Evolutionary conservation across 2,888 invertebrate species (phyloP).

Genomic region (Yponomeuta plumbellus): DNA sequence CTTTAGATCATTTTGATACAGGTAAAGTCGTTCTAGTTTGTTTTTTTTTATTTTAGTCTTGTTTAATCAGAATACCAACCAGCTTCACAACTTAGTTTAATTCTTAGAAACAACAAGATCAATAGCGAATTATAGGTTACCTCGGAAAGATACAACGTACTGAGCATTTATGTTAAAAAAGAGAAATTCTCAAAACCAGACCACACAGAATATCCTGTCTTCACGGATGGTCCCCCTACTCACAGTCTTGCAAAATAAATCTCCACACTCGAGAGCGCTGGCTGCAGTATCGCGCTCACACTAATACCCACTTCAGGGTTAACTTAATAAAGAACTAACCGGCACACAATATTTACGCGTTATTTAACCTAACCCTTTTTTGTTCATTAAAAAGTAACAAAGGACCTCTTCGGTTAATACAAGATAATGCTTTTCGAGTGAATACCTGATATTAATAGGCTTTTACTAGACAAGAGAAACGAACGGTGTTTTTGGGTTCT

Average conservation of each 20-base stretch:
- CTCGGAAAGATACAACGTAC: no score
- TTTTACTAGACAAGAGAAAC: not conserved
- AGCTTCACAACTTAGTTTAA: no score
- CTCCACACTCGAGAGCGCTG: constrained; percentile 6
- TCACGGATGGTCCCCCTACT: not conserved
- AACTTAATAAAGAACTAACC: constrained; percentile 12
- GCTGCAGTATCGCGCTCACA: not conserved
- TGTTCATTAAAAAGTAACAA: constrained; percentile 13
- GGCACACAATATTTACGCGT: constrained; percentile 14
- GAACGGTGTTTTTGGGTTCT: not conserved
- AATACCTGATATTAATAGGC: not conserved
- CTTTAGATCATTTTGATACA: no score
- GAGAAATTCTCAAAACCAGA: no score
- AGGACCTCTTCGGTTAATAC: not conserved
- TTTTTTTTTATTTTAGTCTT: no score
- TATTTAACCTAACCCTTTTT: constrained; percentile 17
- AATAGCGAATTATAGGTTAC: no score
- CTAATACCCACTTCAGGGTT: constrained; percentile 7
- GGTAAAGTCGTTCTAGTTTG: no score
- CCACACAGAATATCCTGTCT: no score
- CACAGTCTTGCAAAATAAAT: constrained; percentile 5
- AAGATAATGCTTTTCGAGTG: constrained; percentile 2
- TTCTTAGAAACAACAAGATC: no score
- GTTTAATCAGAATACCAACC: no score
- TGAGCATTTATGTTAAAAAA: no score